Evolutionary conservation across 2,113 vertebrate genomes (phyloP).

Genomic region (Phodopus roborovskii): DNA sequence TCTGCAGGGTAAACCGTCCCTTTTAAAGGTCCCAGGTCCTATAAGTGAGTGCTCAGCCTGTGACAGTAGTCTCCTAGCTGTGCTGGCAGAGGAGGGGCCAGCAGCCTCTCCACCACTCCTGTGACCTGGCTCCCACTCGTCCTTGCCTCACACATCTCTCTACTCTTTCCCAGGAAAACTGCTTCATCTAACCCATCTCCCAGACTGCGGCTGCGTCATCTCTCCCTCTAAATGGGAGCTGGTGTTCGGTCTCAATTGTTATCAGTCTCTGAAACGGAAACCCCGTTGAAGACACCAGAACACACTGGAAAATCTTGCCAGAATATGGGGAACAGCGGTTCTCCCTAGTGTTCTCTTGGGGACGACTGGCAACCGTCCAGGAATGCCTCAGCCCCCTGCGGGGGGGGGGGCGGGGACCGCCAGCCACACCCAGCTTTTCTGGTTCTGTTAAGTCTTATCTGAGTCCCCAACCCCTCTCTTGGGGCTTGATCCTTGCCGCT

Average conservation of each 20-base stretch:
- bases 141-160: not conserved
- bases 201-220: not conserved
- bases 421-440: slow-evolving; percentile 19
- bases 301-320: slow-evolving; percentile 40
- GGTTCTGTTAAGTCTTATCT: slow-evolving; percentile 53
- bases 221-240: slow-evolving; percentile 24
- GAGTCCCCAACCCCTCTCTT: slow-evolving; percentile 32
- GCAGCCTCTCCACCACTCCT: not conserved
- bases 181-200: slow-evolving; percentile 3
- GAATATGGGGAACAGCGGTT: not conserved
- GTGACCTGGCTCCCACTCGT: slow-evolving; percentile 4
- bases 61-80: not conserved
- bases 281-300: slow-evolving; percentile 35
- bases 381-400: not conserved
- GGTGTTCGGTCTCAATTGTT: slow-evolving; percentile 16
- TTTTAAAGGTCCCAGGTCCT: slow-evolving; percentile 31
- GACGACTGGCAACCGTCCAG: not conserved
- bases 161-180: slow-evolving; percentile 20
- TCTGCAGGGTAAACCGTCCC: slow-evolving; percentile 42
- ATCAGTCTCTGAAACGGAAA: slow-evolving; percentile 63
- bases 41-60: not conserved
- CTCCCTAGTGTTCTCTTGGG: not conserved
- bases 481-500: slow-evolving; percentile 74
- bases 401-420: not conserved
- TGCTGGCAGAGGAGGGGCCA: not conserved